Percentiles rank a stretch among this genome's conserved stretches.
Conservation (phyloP, 2,888 invertebrate genomes). For the Willowsia nigromaculata region DNA sequence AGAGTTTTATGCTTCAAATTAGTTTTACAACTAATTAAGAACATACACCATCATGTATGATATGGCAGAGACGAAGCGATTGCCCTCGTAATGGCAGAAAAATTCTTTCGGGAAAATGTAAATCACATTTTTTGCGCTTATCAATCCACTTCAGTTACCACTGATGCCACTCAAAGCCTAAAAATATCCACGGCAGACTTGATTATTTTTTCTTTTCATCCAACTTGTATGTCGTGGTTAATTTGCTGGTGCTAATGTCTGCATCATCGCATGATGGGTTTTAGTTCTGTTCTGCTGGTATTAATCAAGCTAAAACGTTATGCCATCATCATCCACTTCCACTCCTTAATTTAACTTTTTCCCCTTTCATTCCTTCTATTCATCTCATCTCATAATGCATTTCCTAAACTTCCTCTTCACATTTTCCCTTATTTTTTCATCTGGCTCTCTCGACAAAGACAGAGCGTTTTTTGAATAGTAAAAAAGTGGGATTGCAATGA, state of each 20-base stretch:
- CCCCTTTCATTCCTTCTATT: not conserved
- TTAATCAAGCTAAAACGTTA: conserved; percentile 15
- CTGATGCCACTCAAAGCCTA: not conserved
- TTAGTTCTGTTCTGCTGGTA: not conserved
- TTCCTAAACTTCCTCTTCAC: not conserved
- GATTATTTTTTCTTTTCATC: not conserved
- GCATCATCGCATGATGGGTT: conserved; percentile 9
- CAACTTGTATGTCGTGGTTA: not conserved
- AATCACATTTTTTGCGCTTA: not conserved
- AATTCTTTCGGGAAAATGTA: too few species aligned
- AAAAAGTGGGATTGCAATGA: not conserved
- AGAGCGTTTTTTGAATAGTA: not conserved
- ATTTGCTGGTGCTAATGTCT: conserved; percentile 8
- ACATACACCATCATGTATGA: too few species aligned
- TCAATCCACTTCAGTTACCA: conserved; percentile 7
- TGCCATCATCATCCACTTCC: not conserved
- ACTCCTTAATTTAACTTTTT: not conserved
- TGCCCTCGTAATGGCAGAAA: too few species aligned
- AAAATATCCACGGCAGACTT: not conserved
- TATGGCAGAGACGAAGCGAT: too few species aligned
- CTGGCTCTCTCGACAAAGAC: not conserved
- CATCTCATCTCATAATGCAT: not conserved
- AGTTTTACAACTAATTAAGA: not conserved
- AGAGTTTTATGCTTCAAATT: not conserved
- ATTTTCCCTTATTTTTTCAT: not conserved